Conservation (phyloP, 35 echinoderm and acorn worm genomes). For the Apostichopus parvimensis region DNA sequence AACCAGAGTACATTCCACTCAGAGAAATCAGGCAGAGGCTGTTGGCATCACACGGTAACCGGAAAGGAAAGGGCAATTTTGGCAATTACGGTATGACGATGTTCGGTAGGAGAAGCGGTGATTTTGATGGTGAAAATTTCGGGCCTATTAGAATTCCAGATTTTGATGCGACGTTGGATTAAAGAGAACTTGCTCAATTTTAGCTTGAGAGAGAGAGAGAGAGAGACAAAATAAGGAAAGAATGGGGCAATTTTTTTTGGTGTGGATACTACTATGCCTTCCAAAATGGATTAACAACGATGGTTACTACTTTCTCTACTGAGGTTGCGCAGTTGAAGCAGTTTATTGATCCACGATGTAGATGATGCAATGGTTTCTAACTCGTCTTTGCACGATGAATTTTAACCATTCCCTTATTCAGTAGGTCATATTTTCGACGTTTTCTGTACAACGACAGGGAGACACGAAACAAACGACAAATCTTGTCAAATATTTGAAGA, state of each 20-base stretch:
- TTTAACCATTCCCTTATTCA: no score
- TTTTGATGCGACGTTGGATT: constrained; percentile 47
- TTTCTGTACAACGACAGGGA: no score
- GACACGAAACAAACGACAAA: no score
- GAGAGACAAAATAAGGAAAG: background rate
- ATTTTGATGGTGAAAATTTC: constrained; percentile 31
- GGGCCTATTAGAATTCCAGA: constrained; percentile 43
- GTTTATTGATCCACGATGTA: background rate
- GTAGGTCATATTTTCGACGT: no score
- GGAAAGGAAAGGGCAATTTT: constrained; percentile 8
- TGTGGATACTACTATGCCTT: background rate
- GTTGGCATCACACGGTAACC: constrained; percentile 28
- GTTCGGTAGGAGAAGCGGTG: constrained; percentile 33
- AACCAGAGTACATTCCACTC: constrained; percentile 54
- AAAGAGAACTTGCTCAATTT: background rate
- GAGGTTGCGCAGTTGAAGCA: background rate
- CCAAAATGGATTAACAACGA: constrained; percentile 2
- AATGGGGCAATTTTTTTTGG: background rate
- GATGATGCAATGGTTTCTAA: no score
- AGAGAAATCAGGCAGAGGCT: constrained; percentile 44
- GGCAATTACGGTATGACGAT: constrained; percentile 31
- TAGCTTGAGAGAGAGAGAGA: constrained; percentile 4
- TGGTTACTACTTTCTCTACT: background rate
- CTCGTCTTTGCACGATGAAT: no score
- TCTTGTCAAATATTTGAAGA: no score